A percentile compares a stretch with the other conserved stretches of the same genome.
Evolutionary conservation across 2,888 invertebrate genomes (phyloP).

Genomic region (Euclidia mi): DNA sequence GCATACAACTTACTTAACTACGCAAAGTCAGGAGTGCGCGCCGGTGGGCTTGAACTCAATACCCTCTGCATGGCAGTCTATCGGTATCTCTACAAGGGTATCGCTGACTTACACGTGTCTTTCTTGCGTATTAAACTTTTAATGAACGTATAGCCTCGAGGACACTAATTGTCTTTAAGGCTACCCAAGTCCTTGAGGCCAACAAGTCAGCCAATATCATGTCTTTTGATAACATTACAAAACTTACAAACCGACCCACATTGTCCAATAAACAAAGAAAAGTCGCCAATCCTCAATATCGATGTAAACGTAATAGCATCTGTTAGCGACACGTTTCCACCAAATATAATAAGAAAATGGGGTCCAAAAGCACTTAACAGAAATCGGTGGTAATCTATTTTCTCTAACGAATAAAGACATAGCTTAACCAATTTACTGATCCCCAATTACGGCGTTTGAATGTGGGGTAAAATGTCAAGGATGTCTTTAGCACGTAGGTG

Average conservation of each 20-base stretch:
- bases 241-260: background rate
- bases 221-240: background rate
- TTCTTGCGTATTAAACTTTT: too few relatives aligned
- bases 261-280: conserved; percentile 26
- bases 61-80: too few relatives aligned
- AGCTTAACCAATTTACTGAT: conserved; percentile 76
- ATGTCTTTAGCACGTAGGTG: conserved; percentile 10
- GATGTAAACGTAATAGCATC: conserved; percentile 50
- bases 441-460: conserved; percentile 66
- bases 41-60: too few relatives aligned
- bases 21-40: too few relatives aligned
- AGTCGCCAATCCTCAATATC: conserved; percentile 35
- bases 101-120: too few relatives aligned
- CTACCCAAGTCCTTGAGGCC: too few relatives aligned
- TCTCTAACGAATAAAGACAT: conserved; percentile 67
- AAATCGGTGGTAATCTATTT: conserved; percentile 78
- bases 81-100: too few relatives aligned
- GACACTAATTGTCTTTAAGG: too few relatives aligned
- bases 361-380: conserved; percentile 67
- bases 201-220: too few relatives aligned
- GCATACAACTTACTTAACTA: too few relatives aligned
- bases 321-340: conserved; percentile 45
- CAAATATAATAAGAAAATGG: conserved; percentile 67
- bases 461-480: conserved; percentile 52
- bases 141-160: too few relatives aligned